phyloP scores from a whole-genome alignment of 1,140 invertebrate species.

The Chrysomallon squamiferum region DNA sequence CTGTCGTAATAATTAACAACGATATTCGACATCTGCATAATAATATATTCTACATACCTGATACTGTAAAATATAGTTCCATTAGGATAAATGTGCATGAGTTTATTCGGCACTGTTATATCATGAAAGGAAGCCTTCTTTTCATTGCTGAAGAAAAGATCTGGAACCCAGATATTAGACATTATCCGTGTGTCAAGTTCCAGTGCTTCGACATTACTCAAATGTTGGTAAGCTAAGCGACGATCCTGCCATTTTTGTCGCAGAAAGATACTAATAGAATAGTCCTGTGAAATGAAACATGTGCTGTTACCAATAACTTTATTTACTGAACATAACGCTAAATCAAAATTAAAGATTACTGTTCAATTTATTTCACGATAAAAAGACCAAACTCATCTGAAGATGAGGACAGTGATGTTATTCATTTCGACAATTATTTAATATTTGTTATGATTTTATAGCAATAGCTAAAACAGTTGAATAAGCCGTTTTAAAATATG shows the following conservation, averaged over 20 bases:
- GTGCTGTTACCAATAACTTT: too few species aligned
- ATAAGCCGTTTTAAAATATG: too few species aligned
- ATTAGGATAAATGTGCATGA: slow-evolving; percentile 71
- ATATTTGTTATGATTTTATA: too few species aligned
- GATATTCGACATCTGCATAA: too few species aligned
- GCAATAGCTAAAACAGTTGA: too few species aligned
- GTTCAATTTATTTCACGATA: too few species aligned
- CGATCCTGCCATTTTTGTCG: slow-evolving; percentile 46
- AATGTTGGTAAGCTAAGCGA: slow-evolving; percentile 27
- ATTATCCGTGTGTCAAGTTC: slow-evolving; percentile 80
- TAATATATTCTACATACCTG: slow-evolving; percentile 26
- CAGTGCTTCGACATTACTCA: slow-evolving; percentile 23
- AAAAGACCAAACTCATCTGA: too few species aligned
- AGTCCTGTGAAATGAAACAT: slow-evolving; percentile 37
- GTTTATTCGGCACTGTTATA: slow-evolving; percentile 71
- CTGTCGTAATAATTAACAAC: too few species aligned
- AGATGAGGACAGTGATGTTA: too few species aligned
- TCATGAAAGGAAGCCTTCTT: slow-evolving; percentile 66
- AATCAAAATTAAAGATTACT: too few species aligned
- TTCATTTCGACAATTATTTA: too few species aligned
- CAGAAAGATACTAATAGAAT: slow-evolving; percentile 41
- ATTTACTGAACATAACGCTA: too few species aligned
- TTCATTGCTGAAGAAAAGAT: slow-evolving; percentile 75
- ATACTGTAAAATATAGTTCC: slow-evolving; percentile 71
- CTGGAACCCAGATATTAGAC: slow-evolving; percentile 75